Evolutionary conservation across 2,797 vertebrate genomes (phyloP).

Genomic region (Gallirallus australis): DNA sequence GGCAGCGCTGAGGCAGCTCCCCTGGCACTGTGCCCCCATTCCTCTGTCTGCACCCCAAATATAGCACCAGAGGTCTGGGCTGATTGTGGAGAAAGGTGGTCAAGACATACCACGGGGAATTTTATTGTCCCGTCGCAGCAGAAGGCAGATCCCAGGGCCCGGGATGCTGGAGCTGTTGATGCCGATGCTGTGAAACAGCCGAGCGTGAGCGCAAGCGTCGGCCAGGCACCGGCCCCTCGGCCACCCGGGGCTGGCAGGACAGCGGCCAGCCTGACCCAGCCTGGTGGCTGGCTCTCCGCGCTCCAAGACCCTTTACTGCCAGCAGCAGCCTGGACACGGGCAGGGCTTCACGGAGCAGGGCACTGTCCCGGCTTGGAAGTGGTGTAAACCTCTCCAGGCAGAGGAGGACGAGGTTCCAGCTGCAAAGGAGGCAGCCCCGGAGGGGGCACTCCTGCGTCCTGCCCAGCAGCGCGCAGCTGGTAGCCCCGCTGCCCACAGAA

Average conservation of each 20-base stretch:
- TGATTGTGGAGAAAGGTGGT: not conserved
- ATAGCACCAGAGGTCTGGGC: not conserved
- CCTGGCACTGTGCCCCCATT: accelerated
- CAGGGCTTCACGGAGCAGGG: not conserved
- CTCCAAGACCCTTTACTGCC: accelerated
- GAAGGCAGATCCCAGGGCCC: not conserved
- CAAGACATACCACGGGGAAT: not conserved
- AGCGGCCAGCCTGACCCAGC: too few species aligned
- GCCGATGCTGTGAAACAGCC: accelerated
- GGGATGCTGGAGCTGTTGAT: not conserved
- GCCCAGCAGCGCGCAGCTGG: not conserved
- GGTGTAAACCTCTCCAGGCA: not conserved
- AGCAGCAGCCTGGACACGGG: not conserved
- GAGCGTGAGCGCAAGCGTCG: not conserved
- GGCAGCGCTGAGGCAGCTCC: not conserved
- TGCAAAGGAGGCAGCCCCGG: not conserved
- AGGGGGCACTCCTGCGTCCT: not conserved
- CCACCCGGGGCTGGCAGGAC: not conserved
- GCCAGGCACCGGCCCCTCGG: accelerated
- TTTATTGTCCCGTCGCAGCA: not conserved
- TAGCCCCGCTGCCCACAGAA: not conserved
- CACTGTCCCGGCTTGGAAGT: not conserved
- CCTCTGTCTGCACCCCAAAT: not conserved
- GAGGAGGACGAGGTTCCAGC: not conserved
- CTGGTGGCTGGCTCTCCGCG: not conserved